phyloP scores from a whole-genome alignment of 2,113 vertebrate genomes.

The Xiphorhynchus elegans region DNA sequence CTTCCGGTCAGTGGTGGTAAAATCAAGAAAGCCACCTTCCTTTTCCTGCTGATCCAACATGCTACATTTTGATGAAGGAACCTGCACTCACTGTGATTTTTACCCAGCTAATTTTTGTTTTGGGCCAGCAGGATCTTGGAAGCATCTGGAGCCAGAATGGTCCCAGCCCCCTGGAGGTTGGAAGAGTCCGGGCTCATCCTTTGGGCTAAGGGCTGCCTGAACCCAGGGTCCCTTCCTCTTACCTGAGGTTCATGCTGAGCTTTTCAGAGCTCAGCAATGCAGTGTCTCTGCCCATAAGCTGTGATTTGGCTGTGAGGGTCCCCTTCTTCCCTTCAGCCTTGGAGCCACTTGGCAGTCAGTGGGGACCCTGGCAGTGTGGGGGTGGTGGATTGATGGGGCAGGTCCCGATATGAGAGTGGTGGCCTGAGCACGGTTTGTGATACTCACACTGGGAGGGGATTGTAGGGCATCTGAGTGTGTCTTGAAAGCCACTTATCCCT shows the following conservation, averaged over 20 bases:
- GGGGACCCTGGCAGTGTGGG: fast-evolving
- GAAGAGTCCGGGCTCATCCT: fast-evolving
- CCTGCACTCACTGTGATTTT: not conserved
- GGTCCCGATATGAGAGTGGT: fast-evolving
- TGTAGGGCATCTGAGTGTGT: fast-evolving
- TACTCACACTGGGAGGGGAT: no score
- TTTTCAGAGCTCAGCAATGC: not conserved
- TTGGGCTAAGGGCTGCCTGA: not conserved
- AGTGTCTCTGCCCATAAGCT: no score
- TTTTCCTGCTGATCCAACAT: not conserved
- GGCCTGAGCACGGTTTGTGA: not conserved
- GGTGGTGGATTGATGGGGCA: fast-evolving
- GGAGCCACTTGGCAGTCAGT: not conserved
- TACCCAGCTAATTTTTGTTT: not conserved
- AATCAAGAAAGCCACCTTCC: fast-evolving
- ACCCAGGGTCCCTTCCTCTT: not conserved
- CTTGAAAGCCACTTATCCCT: not conserved
- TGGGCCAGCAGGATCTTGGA: not conserved
- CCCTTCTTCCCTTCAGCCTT: fast-evolving
- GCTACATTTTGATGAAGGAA: not conserved
- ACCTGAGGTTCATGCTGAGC: not conserved
- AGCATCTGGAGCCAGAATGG: fast-evolving
- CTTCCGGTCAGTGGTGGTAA: not conserved
- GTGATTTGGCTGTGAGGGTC: not conserved
- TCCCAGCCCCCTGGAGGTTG: fast-evolving